phyloP scores from a whole-genome alignment of 2,113 vertebrate genomes.

The human (Homo sapiens) region DNA sequence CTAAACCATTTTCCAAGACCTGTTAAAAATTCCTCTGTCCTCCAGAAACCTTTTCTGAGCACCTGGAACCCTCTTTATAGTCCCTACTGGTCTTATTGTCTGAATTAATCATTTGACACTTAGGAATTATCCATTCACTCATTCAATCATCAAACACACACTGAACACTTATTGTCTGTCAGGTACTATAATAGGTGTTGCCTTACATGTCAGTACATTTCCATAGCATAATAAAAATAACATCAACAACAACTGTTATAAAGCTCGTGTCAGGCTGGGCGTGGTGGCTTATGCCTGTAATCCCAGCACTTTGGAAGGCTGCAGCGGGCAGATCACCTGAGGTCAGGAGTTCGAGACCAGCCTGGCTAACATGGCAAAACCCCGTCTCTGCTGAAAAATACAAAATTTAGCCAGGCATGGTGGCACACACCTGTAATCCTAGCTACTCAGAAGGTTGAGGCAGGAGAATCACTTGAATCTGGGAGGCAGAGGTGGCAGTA shows the following conservation, averaged over 20 bases:
- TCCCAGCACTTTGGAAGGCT: no score
- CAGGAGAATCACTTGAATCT: no score
- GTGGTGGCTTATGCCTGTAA: no score
- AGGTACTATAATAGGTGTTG: neutral
- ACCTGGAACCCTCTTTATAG: neutral
- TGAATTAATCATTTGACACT: neutral
- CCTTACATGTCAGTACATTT: neutral
- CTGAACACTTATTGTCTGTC: neutral
- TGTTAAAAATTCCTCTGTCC: neutral
- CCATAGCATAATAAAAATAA: neutral
- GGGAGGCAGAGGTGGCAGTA: no score
- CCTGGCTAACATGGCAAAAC: no score
- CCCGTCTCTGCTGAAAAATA: no score
- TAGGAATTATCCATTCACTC: neutral
- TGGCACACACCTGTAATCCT: no score
- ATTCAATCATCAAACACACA: neutral
- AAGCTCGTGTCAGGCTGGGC: no score
- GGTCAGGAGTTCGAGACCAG: no score
- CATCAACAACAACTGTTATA: neutral
- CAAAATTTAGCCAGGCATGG: no score
- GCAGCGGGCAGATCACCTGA: no score
- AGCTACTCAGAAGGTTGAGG: no score
- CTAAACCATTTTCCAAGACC: neutral
- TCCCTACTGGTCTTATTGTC: neutral
- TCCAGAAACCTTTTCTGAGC: neutral